A percentile compares a stretch with the other conserved stretches of the same genome.
Conservation (phyloP, 2,888 invertebrate species). For the Ophion obscuratus region DNA sequence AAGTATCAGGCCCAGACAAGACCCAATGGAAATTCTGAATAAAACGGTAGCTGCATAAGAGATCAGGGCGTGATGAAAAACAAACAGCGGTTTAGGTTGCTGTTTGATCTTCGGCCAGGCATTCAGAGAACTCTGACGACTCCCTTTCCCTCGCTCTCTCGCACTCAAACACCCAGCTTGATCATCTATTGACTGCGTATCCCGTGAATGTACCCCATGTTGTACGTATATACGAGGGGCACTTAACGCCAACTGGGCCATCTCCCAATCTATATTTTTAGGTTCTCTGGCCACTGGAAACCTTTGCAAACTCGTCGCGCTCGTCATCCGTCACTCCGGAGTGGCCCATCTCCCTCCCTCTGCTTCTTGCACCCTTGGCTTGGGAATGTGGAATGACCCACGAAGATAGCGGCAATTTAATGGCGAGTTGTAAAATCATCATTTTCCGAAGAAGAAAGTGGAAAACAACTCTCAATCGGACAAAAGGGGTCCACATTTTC, state of each 20-base stretch:
- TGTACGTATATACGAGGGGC: conserved; percentile 1
- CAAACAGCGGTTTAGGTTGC: conserved; percentile 84
- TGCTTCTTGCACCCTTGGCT: too few relatives aligned
- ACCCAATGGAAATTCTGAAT: conserved; percentile 83
- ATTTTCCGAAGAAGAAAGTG: too few relatives aligned
- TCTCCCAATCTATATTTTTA: neutral
- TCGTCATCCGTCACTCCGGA: too few relatives aligned
- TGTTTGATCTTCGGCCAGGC: conserved; percentile 83
- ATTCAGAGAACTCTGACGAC: conserved; percentile 82
- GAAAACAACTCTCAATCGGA: too few relatives aligned
- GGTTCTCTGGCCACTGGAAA: neutral
- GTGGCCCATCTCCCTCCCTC: too few relatives aligned
- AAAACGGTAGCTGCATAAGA: conserved; percentile 83
- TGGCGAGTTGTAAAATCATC: too few relatives aligned
- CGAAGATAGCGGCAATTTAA: too few relatives aligned
- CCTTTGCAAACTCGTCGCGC: too few relatives aligned
- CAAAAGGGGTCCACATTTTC: neutral
- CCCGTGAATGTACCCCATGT: conserved; percentile 57
- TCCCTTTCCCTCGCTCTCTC: conserved; percentile 57
- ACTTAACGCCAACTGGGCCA: neutral
- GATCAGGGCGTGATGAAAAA: conserved; percentile 84
- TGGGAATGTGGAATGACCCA: too few relatives aligned
- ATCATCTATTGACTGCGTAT: conserved; percentile 82
- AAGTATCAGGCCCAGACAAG: conserved; percentile 63
- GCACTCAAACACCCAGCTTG: conserved; percentile 62